Conservation (phyloP, 2,113 vertebrate species). For the Andinoacara biseriatus region DNA sequence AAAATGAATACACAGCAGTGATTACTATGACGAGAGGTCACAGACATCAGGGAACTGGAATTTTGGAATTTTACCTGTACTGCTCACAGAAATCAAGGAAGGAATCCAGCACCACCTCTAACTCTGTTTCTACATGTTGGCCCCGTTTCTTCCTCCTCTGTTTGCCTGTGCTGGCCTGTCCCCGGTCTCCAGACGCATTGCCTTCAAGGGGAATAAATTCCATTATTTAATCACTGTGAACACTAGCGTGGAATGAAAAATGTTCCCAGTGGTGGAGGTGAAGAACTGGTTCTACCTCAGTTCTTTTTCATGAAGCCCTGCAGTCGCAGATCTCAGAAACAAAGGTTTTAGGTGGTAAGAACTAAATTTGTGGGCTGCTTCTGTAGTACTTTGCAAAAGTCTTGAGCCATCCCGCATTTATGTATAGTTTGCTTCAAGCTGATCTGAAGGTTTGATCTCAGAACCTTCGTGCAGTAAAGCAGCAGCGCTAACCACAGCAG, state of each 20-base stretch:
- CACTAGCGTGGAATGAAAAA: neutral
- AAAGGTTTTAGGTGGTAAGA: neutral
- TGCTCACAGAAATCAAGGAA: slow-evolving; percentile 60
- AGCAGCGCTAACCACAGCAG: neutral
- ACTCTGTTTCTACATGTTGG: slow-evolving; percentile 7
- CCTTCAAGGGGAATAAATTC: neutral
- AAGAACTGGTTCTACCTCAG: neutral
- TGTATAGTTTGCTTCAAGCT: neutral
- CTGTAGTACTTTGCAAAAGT: no score
- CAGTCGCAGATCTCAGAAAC: neutral
- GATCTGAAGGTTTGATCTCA: neutral
- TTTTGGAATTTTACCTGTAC: slow-evolving; percentile 54
- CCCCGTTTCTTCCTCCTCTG: neutral
- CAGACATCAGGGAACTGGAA: neutral
- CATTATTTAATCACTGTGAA: neutral
- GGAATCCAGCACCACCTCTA: slow-evolving; percentile 56
- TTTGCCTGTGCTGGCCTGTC: accelerated
- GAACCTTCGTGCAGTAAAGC: neutral
- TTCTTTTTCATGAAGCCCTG: neutral
- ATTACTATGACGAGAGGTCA: neutral
- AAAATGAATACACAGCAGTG: neutral
- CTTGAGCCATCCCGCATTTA: no score
- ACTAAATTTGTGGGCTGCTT: neutral
- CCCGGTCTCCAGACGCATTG: neutral
- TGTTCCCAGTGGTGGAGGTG: neutral